Base-by-base conservation (phyloP, 2,797 vertebrate species). In the Balearica regulorum region DNA sequence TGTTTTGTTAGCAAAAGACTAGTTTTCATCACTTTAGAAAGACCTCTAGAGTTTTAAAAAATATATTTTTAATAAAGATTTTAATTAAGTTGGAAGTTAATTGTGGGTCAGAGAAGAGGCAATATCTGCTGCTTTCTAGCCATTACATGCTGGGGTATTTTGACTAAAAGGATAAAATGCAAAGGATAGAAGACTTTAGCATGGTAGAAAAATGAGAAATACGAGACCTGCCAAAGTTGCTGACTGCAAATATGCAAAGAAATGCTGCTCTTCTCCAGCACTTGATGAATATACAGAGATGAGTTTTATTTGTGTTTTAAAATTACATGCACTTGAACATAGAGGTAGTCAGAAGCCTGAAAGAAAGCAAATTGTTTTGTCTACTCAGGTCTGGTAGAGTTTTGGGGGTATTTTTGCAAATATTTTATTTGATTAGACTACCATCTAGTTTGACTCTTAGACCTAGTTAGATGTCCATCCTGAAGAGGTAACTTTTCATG, bases 1-100 rank as follows among this genome's bases (percentile, higher is more conserved):
- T 83, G 55, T 90, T 93, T 95, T 95, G 60, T 92, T 92, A 86
- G 87, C 28, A 58, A 33, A 78, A 66, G 46, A 78, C 46, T 81
- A 44, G 57, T 94, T 93, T 88, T 86, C 58, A 64, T 78, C 46
- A 49, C 65, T 93, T 91, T 46, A 53, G 55, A 72, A 73, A 93
- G 46, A 60, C 43, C n/a, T 61, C n/a, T 86, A 22, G 58, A 76
- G 51, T 62, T 94, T 87, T 41, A 46, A 81, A 72, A 90, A 54
- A 43, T 19, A 8, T 55, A 4, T 58, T 86, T 93, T 85, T 83
- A 78, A 80, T 90, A 71, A 89, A 72, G 29, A 57, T 87, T 95
- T 94, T 78, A 78, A 43, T 89, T 58, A 62, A 58, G 18, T 80
- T 48, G 61, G 53, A 80, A 92, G 75, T 78, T 83, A 92, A 28